Percentiles rank a stretch among this genome's conserved stretches.
phyloP scores from a whole-genome alignment of 2,113 vertebrate genomes.

The Labeo rohita region DNA sequence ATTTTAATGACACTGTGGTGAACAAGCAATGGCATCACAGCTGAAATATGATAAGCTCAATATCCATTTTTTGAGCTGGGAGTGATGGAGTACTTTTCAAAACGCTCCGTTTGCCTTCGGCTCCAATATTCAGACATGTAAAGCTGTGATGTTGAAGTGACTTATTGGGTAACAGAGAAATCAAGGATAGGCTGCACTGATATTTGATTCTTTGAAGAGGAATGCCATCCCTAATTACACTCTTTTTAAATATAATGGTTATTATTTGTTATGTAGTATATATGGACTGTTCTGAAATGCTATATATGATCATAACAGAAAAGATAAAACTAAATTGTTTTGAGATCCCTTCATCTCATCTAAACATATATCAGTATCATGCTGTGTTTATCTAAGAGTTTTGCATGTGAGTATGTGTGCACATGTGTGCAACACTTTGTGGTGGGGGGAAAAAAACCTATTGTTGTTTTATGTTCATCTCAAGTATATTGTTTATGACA shows the following conservation, averaged over 20 bases:
- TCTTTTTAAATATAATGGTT: neutral
- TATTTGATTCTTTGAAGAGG: neutral
- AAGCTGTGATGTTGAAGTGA: neutral
- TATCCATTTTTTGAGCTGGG: neutral
- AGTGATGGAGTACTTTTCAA: neutral
- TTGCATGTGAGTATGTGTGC: neutral
- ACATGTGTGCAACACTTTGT: neutral
- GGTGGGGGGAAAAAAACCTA: neutral
- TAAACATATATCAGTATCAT: neutral
- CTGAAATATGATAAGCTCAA: slow-evolving; percentile 58
- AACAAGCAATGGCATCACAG: slow-evolving; percentile 64
- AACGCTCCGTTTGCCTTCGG: neutral
- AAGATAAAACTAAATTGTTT: neutral
- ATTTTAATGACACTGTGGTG: slow-evolving; percentile 72
- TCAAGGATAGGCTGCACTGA: neutral
- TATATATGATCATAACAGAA: neutral
- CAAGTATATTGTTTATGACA: slow-evolving; percentile 31
- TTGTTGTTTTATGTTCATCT: slow-evolving; percentile 38
- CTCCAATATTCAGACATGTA: neutral
- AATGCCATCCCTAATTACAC: neutral
- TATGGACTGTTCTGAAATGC: slow-evolving; percentile 17
- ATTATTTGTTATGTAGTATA: slow-evolving; percentile 25
- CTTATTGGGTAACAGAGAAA: neutral
- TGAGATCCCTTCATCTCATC: slow-evolving; percentile 16
- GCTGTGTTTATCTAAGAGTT: neutral